Percentiles rank a stretch among this genome's conserved stretches.
phyloP scores from a whole-genome alignment of 2,888 invertebrate species.

The Drosophila austrosaltans region DNA sequence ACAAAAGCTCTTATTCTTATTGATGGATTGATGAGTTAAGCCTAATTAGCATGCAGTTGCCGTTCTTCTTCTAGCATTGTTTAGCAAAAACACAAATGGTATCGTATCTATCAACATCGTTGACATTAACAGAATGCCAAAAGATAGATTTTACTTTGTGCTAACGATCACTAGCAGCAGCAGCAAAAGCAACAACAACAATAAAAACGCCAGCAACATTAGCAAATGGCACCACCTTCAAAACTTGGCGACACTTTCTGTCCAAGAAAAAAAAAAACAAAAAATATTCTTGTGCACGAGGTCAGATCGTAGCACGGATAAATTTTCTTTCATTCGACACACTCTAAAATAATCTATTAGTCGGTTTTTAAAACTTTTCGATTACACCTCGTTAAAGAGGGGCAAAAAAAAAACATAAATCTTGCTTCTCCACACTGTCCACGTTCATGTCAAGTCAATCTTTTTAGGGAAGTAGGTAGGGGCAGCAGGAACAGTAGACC shows the following conservation, averaged over 20 bases:
- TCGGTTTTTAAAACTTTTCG: background rate
- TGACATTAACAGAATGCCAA: constrained; percentile 63
- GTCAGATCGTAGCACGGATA: constrained; percentile 36
- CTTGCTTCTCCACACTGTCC: constrained; percentile 43
- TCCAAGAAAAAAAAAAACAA: constrained; percentile 15
- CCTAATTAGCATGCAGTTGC: constrained; percentile 64
- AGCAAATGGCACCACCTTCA: constrained; percentile 21
- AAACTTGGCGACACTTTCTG: constrained; percentile 49
- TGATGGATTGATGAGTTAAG: constrained; percentile 14
- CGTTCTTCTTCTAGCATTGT: constrained; percentile 28
- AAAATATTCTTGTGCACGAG: constrained; percentile 16
- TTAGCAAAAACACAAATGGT: constrained; percentile 51
- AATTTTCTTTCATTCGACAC: background rate
- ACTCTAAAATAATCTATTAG: no score
- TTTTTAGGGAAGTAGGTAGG: constrained; percentile 14
- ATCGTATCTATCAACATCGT: constrained; percentile 66
- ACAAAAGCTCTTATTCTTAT: background rate
- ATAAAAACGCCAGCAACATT: background rate
- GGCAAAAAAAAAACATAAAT: constrained; percentile 61
- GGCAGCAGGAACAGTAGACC: constrained; percentile 59
- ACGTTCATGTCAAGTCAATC: constrained; percentile 23
- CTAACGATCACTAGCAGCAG: constrained; percentile 58
- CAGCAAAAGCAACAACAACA: background rate
- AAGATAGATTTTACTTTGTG: constrained; percentile 63
- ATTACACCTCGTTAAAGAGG: constrained; percentile 15